These are phyloP conservation scores for Phallusia fumigata DNA, from an alignment of 23 tunicate genomes.

Conservation along the genomic window DNA sequence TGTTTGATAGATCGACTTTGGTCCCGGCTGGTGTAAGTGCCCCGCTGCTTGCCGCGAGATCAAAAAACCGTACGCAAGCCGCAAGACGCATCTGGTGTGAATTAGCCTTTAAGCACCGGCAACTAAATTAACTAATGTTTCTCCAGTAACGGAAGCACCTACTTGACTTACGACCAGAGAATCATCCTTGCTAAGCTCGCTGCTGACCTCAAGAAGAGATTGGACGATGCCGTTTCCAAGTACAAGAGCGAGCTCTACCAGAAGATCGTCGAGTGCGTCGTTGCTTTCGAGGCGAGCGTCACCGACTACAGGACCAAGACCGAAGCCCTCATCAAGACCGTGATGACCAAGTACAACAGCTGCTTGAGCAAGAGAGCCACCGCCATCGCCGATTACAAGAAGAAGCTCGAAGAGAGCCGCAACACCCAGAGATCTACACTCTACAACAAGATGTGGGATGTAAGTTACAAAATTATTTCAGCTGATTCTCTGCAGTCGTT, in stretches of 20 bases:
- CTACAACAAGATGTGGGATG: slow-evolving; percentile 16
- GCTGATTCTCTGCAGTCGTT: no score
- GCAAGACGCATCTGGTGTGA: no score
- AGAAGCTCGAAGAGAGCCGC: slow-evolving; percentile 26
- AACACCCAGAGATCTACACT: not conserved
- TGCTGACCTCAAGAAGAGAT: slow-evolving; percentile 12
- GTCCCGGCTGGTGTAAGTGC: no score
- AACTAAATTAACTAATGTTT: not conserved
- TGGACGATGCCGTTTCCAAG: slow-evolving; percentile 19
- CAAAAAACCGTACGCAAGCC: no score
- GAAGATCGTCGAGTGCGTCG: slow-evolving; percentile 5
- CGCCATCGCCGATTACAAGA: slow-evolving; percentile 52
- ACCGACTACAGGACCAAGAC: slow-evolving; percentile 17
- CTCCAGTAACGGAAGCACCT: not conserved
- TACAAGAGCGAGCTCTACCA: slow-evolving; percentile 8
- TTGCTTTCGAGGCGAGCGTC: not conserved
- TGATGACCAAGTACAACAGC: slow-evolving; percentile 24
- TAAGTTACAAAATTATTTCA: not conserved
- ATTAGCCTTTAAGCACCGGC: not conserved
- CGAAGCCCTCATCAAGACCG: not conserved
- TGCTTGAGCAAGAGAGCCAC: slow-evolving; percentile 38
- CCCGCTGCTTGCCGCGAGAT: no score
- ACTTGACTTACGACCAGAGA: slow-evolving; percentile 15
- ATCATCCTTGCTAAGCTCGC: slow-evolving; percentile 14
- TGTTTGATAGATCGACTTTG: no score